Base-by-base conservation (phyloP, 2,113 vertebrate species). In the Thinocorus orbignyianus region DNA sequence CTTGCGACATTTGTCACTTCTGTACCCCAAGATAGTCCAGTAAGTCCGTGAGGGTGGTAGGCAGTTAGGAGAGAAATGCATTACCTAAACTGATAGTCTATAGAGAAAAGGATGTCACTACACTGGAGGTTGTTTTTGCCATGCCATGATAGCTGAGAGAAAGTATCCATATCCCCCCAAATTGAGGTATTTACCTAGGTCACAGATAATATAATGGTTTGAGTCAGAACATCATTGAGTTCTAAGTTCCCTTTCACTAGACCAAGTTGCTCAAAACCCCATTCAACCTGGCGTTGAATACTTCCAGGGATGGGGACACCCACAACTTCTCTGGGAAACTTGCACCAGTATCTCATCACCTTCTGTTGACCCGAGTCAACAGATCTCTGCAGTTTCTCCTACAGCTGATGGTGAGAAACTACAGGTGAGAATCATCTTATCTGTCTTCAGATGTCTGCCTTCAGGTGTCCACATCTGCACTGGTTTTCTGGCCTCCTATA, bases 181-280 rank as follows among this genome's bases (percentile, higher is more conserved):
- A 6, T 58, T 71, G 5, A 35, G 17, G 14, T 55, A 42, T 44
- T 31, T 51, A 55, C 14, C 15, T 26, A 5, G 6, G 49, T 54
- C 24, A 62, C 0, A 41, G 31, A 49, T 33, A 22, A 42, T 1
- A 28, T 39, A 81, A 54, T 9, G 3, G 2, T 20, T 58, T 49
- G 26, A 6, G 10, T 39, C 88, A 31, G 26, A 65, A 76, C 13
- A 62, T 33, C 3, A 39, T 17, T 4, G 18, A 14, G 24, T 65
- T 81, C 16, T 15, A 66, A 31, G 0, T 2, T 13, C 7, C 0
- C 0, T 25, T 81, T 8, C 33, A 31, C 15, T 11, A 17, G 2
- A 10, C 0, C 30, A 54, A 11, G 2, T 15, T 57, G 13, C 30
- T 62, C 30, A 13, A 90, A 86, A 13, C 5, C 33, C 7, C 3